Conservation (phyloP, 2,113 vertebrate genomes). For the Panthera leo region DNA sequence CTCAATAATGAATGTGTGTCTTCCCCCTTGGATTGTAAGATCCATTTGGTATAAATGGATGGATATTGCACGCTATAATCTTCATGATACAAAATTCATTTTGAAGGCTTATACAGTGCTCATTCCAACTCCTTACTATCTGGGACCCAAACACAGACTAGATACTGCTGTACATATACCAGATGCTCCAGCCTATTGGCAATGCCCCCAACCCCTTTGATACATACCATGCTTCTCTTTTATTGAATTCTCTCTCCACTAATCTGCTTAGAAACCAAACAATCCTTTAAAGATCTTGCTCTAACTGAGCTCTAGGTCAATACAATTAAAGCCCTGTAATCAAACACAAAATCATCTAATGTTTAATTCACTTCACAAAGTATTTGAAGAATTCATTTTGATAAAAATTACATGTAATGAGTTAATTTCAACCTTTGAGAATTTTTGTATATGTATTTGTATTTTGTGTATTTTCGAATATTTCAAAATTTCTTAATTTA, state of each 20-base stretch:
- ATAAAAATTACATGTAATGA: background rate
- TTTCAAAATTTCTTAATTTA: background rate
- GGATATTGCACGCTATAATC: background rate
- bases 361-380: background rate
- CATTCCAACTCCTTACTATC: background rate
- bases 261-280: background rate
- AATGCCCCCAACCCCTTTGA: background rate
- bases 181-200: background rate
- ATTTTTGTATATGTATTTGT: background rate
- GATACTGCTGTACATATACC: background rate
- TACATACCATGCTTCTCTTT: background rate
- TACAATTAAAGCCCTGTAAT: background rate
- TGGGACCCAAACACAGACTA: background rate
- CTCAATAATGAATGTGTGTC: background rate
- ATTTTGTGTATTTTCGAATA: background rate
- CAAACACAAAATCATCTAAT: background rate
- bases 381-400: background rate
- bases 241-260: background rate
- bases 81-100: background rate
- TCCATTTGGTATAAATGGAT: background rate
- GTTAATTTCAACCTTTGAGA: background rate
- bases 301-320: background rate
- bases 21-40: background rate
- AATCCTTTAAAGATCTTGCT: background rate
- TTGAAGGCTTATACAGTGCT: background rate